phyloP scores from a whole-genome alignment of 2,888 invertebrate genomes.

The Crepidodera aurea region DNA sequence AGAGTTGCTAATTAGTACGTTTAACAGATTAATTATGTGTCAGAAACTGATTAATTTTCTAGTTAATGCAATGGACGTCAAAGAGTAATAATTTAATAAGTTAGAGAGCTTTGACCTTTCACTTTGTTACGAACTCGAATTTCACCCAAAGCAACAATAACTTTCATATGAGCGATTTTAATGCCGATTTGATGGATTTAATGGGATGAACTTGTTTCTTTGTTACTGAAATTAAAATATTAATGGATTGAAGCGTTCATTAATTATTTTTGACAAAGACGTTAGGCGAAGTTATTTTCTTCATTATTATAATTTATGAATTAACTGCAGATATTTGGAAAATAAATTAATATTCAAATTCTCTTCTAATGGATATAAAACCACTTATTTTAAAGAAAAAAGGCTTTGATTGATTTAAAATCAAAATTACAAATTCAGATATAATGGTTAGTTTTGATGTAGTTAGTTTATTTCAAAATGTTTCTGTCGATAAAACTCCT shows the following conservation, averaged over 20 bases:
- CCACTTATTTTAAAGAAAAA: no score
- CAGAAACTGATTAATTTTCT: constrained; percentile 48
- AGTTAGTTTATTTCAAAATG: no score
- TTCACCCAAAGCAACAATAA: constrained; percentile 18
- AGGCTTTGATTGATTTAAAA: no score
- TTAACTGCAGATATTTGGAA: no score
- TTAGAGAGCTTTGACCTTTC: constrained; percentile 31
- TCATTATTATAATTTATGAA: no score
- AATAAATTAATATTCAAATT: no score
- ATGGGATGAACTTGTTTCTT: constrained; percentile 4
- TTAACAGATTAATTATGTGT: constrained; percentile 47
- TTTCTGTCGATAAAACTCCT: no score
- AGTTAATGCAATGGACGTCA: constrained; percentile 43
- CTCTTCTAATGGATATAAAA: no score
- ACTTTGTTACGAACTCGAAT: constrained; percentile 6
- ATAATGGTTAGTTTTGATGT: no score
- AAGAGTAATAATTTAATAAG: constrained; percentile 44
- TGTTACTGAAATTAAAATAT: constrained; percentile 16
- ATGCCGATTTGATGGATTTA: constrained; percentile 9
- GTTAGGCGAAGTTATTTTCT: neutral
- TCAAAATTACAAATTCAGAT: no score
- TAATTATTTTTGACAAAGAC: constrained; percentile 4
- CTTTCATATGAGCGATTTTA: constrained; percentile 6
- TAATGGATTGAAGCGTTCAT: constrained; percentile 10
- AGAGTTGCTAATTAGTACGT: constrained; percentile 45